phyloP scores from a whole-genome alignment of 92 coral and sea anemone genomes.

The Epizoanthus ramosus region DNA sequence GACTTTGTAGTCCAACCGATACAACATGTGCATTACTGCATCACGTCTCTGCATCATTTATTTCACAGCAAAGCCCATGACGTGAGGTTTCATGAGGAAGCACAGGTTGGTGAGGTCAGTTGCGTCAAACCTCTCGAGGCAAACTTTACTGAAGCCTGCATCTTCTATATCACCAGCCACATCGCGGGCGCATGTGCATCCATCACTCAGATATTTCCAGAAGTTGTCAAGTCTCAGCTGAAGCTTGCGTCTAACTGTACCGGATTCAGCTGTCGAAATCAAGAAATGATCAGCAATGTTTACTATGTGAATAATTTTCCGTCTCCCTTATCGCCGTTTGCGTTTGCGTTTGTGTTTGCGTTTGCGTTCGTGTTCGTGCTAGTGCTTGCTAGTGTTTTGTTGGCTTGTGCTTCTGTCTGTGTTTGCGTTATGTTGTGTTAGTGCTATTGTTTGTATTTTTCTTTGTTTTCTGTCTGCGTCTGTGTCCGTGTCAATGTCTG shows the following conservation, averaged over 20 bases:
- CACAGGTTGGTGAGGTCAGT: constrained; percentile 47
- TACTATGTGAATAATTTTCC: too few relatives aligned
- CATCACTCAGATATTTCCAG: constrained; percentile 92
- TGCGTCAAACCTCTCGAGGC: constrained; percentile 66
- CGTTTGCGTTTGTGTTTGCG: too few relatives aligned
- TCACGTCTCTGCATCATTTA: constrained; percentile 8
- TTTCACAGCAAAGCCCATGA: constrained; percentile 83
- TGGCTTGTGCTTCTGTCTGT: neutral
- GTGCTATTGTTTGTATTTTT: too few relatives aligned
- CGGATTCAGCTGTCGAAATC: constrained; percentile 66
- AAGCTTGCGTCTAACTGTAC: constrained; percentile 58
- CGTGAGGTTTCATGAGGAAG: constrained; percentile 83
- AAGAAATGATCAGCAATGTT: neutral
- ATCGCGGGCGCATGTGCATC: constrained; percentile 84
- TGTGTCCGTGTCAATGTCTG: too few relatives aligned
- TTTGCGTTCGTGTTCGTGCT: too few relatives aligned
- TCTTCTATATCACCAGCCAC: constrained; percentile 60
- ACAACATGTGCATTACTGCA: neutral
- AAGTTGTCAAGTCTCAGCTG: constrained; percentile 66
- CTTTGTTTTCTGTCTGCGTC: too few relatives aligned
- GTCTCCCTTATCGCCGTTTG: neutral
- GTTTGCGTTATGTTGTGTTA: too few relatives aligned
- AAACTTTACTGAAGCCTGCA: constrained; percentile 76
- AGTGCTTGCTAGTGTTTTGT: too few relatives aligned
- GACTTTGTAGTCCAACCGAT: too few relatives aligned